A percentile compares a stretch with the other conserved stretches of the same genome.
These are phyloP conservation scores for Rhaphigaster nebulosa DNA, from an alignment of 2,888 invertebrate genomes.

Conservation along the genomic window DNA sequence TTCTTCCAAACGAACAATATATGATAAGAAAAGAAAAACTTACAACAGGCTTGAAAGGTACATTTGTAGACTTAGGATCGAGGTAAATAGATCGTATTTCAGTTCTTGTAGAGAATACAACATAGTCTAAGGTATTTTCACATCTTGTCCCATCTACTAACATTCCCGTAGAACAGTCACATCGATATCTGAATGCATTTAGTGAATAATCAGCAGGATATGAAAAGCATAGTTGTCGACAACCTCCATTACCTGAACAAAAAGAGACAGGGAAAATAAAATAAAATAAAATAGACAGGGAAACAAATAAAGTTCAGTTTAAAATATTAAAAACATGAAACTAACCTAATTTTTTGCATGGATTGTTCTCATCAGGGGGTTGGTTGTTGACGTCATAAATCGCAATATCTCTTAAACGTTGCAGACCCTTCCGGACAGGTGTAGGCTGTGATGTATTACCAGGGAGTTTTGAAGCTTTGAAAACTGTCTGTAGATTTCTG, in stretches of 20 bases:
- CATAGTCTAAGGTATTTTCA: conserved; percentile 86
- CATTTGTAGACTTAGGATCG: conserved; percentile 83
- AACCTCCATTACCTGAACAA: conserved; percentile 80
- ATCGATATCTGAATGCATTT: conserved; percentile 73
- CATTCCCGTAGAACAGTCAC: conserved; percentile 94
- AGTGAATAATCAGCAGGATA: conserved; percentile 78
- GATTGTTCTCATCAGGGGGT: conserved; percentile 85
- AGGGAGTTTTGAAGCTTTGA: conserved; percentile 83
- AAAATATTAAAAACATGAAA: background rate
- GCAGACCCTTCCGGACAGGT: conserved; percentile 84
- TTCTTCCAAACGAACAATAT: no score
- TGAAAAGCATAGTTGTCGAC: conserved; percentile 96
- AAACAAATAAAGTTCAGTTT: background rate
- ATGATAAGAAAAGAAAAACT: conserved; percentile 63
- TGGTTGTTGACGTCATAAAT: conserved; percentile 92
- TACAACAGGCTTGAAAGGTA: conserved; percentile 86
- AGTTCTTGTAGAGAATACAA: conserved; percentile 94
- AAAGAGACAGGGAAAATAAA: background rate
- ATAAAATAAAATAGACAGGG: background rate
- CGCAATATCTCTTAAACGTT: conserved; percentile 89
- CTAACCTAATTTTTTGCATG: conserved; percentile 75
- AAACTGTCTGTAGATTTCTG: conserved; percentile 87
- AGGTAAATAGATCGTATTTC: conserved; percentile 93
- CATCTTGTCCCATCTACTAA: conserved; percentile 78
- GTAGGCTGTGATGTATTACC: conserved; percentile 80